Conservation (phyloP, 1,140 invertebrate genomes). For the Lethocerus indicus region DNA sequence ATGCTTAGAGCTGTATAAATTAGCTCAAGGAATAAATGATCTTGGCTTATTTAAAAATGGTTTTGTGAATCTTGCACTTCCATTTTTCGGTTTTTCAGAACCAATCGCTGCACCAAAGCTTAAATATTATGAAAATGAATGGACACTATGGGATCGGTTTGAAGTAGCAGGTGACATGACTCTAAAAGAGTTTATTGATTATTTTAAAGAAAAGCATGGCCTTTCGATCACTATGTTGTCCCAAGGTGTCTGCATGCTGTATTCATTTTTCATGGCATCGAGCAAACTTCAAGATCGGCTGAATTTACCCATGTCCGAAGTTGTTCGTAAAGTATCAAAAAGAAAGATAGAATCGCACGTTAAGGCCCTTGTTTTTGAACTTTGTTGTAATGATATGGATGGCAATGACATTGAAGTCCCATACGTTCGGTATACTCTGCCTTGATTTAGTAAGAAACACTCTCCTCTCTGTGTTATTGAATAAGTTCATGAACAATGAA, state of each 20-base stretch:
- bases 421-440: constrained; percentile 45
- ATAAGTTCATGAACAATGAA: too few species aligned
- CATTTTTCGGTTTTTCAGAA: constrained; percentile 95
- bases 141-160: constrained; percentile 96
- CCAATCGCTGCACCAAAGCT: constrained; percentile 79
- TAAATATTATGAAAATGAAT: constrained; percentile 87
- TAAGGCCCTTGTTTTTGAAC: constrained; percentile 84
- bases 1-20: constrained; percentile 86
- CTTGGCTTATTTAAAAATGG: constrained; percentile 83
- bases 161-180: constrained; percentile 91
- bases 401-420: constrained; percentile 97
- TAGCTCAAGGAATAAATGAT: constrained; percentile 47
- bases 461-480: too few species aligned
- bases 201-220: constrained; percentile 82
- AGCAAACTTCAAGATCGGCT: constrained; percentile 77
- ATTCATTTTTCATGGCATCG: constrained; percentile 95
- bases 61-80: constrained; percentile 90
- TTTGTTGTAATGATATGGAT: constrained; percentile 84
- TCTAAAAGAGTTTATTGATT: constrained; percentile 81
- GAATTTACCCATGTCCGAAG: constrained; percentile 72
- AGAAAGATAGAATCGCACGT: constrained; percentile 84
- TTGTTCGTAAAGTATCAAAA: constrained; percentile 88
- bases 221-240: constrained; percentile 97
- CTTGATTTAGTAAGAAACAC: constrained; percentile 1
- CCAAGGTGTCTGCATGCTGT: constrained; percentile 94